Evolutionary conservation across 2,113 vertebrate species (phyloP).

Genomic region (Cavia porcellus): DNA sequence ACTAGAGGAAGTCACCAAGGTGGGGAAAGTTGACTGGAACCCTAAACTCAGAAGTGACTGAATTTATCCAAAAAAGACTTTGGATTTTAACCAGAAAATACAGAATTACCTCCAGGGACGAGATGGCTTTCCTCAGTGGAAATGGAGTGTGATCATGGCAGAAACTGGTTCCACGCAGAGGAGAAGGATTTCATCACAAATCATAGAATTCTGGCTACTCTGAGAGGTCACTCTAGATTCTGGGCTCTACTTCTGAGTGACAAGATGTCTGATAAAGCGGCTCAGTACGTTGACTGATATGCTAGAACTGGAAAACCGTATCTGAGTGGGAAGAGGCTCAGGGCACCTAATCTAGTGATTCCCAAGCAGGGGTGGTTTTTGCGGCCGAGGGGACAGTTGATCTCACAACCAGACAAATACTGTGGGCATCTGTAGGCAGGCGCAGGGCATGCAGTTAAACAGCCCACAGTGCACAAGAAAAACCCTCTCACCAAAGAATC

Average conservation of each 20-base stretch:
- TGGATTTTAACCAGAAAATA: not conserved
- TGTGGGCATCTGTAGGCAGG: not conserved
- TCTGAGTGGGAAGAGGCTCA: not conserved
- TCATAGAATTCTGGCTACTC: not conserved
- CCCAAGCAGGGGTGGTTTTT: not conserved
- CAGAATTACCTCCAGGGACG: not conserved
- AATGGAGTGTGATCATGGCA: not conserved
- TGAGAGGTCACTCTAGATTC: not conserved
- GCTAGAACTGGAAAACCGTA: not conserved
- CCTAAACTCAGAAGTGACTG: not conserved
- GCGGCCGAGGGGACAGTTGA: too few species aligned
- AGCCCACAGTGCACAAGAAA: not conserved
- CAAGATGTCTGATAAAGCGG: not conserved
- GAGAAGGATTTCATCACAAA: not conserved
- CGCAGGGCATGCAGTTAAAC: not conserved
- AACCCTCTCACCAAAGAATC: not conserved
- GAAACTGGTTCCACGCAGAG: not conserved
- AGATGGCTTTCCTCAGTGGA: not conserved
- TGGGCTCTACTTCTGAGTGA: not conserved
- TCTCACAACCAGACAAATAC: not conserved
- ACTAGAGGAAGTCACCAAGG: not conserved
- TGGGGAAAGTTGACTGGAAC: not conserved
- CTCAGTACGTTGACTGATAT: not conserved
- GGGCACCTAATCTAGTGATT: not conserved
- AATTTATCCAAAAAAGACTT: not conserved